Percentiles rank a stretch among this genome's conserved stretches.
phyloP scores from a whole-genome alignment of 1,140 invertebrate genomes.

The Drosophila willistoni region DNA sequence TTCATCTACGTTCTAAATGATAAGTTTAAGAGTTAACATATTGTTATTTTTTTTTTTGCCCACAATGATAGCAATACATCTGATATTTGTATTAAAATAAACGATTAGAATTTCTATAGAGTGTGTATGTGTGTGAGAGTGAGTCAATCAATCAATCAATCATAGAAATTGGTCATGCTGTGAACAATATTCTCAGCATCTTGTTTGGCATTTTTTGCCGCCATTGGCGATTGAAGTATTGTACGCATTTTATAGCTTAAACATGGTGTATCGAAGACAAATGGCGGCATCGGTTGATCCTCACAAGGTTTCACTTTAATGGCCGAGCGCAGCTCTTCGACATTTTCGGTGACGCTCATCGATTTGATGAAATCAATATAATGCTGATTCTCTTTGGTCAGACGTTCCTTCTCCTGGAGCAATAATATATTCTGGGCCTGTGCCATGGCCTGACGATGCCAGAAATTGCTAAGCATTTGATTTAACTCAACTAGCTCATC shows the following conservation, averaged over 20 bases:
- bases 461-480: slow-evolving; percentile 61
- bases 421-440: slow-evolving; percentile 67
- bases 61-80: not conserved
- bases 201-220: slow-evolving; percentile 27
- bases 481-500: slow-evolving; percentile 54
- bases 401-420: slow-evolving; percentile 55
- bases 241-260: slow-evolving; percentile 30
- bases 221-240: slow-evolving; percentile 30
- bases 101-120: not conserved
- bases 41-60: not conserved
- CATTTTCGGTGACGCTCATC: slow-evolving; percentile 70
- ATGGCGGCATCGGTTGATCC: slow-evolving; percentile 38
- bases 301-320: slow-evolving; percentile 34
- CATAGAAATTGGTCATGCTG: not conserved
- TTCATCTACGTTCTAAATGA: slow-evolving; percentile 28
- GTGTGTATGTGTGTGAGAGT: not conserved
- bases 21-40: slow-evolving; percentile 7
- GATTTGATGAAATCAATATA: slow-evolving; percentile 71
- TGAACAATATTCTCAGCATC: slow-evolving; percentile 16
- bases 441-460: slow-evolving; percentile 70
- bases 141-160: not conserved
- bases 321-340: slow-evolving; percentile 60
- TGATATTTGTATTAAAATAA: slow-evolving; percentile 19
- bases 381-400: slow-evolving; percentile 69
- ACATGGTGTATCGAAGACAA: slow-evolving; percentile 54